Evolutionary conservation across 92 coral and sea anemone genomes (phyloP).

Genomic region (Montipora capitata): DNA sequence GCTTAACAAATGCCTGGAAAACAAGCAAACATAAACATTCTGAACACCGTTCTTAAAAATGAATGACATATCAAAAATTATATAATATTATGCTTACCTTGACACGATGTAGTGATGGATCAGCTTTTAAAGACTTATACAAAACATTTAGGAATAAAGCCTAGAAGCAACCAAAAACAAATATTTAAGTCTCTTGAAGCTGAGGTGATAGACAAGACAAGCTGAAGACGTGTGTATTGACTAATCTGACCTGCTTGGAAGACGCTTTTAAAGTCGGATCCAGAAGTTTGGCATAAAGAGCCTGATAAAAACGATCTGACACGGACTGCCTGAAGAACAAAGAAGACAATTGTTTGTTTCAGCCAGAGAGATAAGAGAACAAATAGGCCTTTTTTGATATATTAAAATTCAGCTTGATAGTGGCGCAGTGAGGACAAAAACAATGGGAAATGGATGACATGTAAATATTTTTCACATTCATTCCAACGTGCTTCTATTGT

Average conservation of each 20-base stretch:
- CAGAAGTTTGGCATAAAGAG: constrained; percentile 90
- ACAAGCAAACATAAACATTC: background rate
- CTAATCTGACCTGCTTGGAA: constrained; percentile 84
- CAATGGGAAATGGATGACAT: no score
- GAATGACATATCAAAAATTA: no score
- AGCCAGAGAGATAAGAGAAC: no score
- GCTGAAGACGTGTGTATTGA: no score
- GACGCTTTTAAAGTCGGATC: constrained; percentile 86
- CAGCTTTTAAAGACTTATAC: constrained; percentile 93
- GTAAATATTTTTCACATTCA: no score
- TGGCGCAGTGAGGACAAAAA: no score
- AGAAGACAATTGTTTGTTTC: background rate
- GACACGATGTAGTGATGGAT: constrained; percentile 88
- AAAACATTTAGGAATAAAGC: constrained; percentile 92
- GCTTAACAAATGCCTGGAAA: constrained; percentile 92
- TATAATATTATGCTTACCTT: constrained; percentile 63
- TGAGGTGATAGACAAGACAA: no score
- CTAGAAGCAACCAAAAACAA: constrained; percentile 22
- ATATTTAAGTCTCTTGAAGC: no score
- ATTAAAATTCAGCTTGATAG: no score
- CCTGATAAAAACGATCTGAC: constrained; percentile 96
- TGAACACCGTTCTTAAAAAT: no score
- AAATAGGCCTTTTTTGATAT: no score
- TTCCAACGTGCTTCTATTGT: no score
- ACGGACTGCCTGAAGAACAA: constrained; percentile 84